Conservation (phyloP, 2,797 vertebrate genomes). For the Amazona finschi region DNA sequence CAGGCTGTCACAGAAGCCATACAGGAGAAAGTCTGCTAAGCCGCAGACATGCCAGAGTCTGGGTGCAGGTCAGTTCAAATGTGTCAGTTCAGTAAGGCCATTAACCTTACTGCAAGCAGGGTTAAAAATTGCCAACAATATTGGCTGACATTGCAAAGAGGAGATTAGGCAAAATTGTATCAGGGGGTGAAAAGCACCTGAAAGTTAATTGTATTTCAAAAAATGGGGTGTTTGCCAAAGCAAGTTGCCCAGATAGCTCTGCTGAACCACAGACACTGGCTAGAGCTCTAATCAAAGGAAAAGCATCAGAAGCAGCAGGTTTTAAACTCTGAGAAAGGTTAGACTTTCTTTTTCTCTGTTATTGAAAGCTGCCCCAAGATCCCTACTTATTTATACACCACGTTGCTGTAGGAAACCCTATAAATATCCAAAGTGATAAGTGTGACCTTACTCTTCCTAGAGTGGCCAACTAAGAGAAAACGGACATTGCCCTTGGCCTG, state of each 20-base stretch:
- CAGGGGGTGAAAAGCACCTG: neutral
- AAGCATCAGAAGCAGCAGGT: neutral
- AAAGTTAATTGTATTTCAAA: neutral
- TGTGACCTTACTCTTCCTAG: neutral
- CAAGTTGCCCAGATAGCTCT: neutral
- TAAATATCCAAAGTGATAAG: conserved; percentile 19
- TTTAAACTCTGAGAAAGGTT: neutral
- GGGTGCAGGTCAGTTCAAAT: neutral
- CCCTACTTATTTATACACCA: conserved; percentile 37
- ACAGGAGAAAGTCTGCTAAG: neutral
- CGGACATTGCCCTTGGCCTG: conserved; percentile 2
- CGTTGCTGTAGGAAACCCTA: conserved; percentile 6
- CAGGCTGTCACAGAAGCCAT: neutral
- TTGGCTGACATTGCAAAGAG: neutral
- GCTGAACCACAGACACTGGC: neutral
- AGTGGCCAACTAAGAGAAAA: neutral
- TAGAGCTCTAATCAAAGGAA: neutral
- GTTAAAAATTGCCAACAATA: neutral
- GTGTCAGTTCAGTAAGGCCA: fast-evolving
- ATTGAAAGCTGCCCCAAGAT: neutral
- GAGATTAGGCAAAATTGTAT: neutral
- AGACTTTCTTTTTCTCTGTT: neutral
- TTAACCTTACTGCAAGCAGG: neutral
- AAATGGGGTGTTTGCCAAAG: fast-evolving
- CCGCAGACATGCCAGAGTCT: fast-evolving